Evolutionary conservation across 2,888 invertebrate species (phyloP).

Genomic region (Luffia ferchaultella): DNA sequence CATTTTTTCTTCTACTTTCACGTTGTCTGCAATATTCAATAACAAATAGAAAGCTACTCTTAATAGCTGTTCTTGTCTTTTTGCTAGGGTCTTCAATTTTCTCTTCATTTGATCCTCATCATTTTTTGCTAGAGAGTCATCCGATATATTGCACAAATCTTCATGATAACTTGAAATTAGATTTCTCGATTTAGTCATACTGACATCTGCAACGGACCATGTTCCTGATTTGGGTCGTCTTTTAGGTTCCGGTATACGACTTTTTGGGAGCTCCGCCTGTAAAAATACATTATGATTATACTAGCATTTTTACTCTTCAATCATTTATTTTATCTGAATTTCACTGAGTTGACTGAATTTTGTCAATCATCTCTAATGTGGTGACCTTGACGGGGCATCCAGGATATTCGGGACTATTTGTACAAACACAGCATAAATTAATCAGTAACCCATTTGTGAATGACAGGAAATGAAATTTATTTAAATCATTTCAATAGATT

Average conservation of each 20-base stretch:
- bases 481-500: too few relatives aligned
- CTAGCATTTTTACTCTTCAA: too few relatives aligned
- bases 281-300: conserved; percentile 17
- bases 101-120: conserved; percentile 82
- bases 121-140: conserved; percentile 53
- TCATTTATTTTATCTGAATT: too few relatives aligned
- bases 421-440: too few relatives aligned
- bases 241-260: conserved; percentile 77
- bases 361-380: too few relatives aligned
- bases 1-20: conserved; percentile 97
- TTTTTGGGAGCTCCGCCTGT: conserved; percentile 71
- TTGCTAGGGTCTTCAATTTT: conserved; percentile 81
- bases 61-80: conserved; percentile 92
- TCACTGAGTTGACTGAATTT: too few relatives aligned
- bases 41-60: conserved; percentile 92
- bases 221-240: conserved; percentile 80
- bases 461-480: too few relatives aligned
- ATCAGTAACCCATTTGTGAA: too few relatives aligned
- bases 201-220: conserved; percentile 67
- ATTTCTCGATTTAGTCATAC: conserved; percentile 64
- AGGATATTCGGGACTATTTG: too few relatives aligned
- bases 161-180: conserved; percentile 77
- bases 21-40: conserved; percentile 94
- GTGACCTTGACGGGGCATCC: too few relatives aligned
- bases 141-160: conserved; percentile 61